Evolutionary conservation across 2,888 invertebrate genomes (phyloP), one percentile per base, ranked within the genome.

Genomic region (Heliconius sara): DNA sequence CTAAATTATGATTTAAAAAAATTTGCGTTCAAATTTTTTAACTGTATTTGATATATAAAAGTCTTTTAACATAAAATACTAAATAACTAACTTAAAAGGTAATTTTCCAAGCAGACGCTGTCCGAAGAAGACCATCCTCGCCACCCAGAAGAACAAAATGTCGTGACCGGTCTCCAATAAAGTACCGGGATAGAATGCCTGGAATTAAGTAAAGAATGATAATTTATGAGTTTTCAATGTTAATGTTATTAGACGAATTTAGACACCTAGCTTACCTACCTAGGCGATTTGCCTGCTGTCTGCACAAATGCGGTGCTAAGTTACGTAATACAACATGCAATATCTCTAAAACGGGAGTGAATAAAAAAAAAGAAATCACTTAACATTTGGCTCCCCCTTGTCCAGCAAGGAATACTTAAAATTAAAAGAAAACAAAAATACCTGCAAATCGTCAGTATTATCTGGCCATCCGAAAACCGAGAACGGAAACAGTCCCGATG

Each of bases 111-210:
- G 95, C n/a, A 99, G 94, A 85, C 98, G 97, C 85, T 97, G 97
- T 0, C 99, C 99, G 86, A 99, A 97, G 97, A 99, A 99, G 1
- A 99, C 99, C 99, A 99, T 99, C 82, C 99, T 96, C 0, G 99
- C 99, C 7, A 99, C 99, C 99, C 99, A 99, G 95, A 99, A 99
- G 96, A 99, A 99, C 72, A 99, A 92, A 87, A 99, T 99, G 88
- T 98, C 99, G 90, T 99, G 99, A 0, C 99, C 99, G 0, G 99
- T 99, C 94, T 99, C 99, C 85, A 99, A 95, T 70, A 99, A 91
- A 0, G 97, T 96, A 0, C 98, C 97, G 0, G 99, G 99, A 95
- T 99, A 99, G 93, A 98, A 99, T 0, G 97, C 96, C 91, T 97
- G 90, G 52, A 97, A n/a, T 10, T 57, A 22, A 52, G 7, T 2